Base-by-base conservation (phyloP, 2,888 invertebrate species). In the Lasioglossum oenotherae region DNA sequence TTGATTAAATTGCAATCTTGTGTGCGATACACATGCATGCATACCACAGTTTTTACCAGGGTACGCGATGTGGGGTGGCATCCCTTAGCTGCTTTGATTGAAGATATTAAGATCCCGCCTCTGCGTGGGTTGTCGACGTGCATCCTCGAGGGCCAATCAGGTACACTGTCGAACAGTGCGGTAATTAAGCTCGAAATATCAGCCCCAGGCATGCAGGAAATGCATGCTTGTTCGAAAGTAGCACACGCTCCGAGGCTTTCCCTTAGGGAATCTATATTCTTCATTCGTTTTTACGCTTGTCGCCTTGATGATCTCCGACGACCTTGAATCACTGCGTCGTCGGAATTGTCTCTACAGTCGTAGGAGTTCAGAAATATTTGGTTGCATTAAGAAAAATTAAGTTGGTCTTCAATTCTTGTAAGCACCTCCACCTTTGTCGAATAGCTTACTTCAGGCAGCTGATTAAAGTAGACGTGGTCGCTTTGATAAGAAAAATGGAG, bases 1-100 rank as follows among this genome's bases (percentile, higher is more conserved):
- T 87, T 87, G 87, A 87, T 87, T 87, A 87, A 87, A 84, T 87
- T 87, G 87, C 86, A 80, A 87, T 84, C 82, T 84, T 77, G 67
- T 77, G 82, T 77, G 76, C 46, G 75, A 41, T 35, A 31, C 27
- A 6, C 69, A 8, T 46, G n/a, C 57, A 16, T 2, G 16, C 57
- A 67, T 57, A 12, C 31, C 49, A 49, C 6, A n/a, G 53, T 53
- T 53, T 53, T 53, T 53, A 53, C 10, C 23, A n/a, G 64, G 2
- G 6, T 6, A 31, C 6, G 31, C 64, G 64, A n/a, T n/a, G 31
- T 6, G 16, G 5, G 16, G 0, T 60, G 14, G 64, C 31, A 14
- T 82, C 85, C 82, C 80, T 60, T 44, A 57, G 77, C 64, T 2
- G 27, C 78, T 75, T 74, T 74, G 67, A 82, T 44, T n/a, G 35